Evolutionary conservation across 2,113 vertebrate genomes (phyloP).

Genomic region (Desmodus rotundus): DNA sequence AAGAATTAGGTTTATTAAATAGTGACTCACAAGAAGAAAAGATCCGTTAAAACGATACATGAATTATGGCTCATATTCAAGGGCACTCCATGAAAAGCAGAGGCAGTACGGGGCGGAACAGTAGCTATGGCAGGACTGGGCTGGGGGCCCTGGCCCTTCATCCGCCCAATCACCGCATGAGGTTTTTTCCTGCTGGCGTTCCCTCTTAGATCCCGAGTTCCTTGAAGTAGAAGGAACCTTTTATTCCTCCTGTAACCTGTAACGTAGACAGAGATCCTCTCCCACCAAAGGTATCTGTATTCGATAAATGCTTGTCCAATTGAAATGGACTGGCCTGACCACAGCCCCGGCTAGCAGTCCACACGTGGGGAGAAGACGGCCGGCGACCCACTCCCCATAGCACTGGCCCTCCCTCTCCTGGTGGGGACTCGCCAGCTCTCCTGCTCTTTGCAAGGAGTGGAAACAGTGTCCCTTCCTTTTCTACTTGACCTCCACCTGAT

Average conservation of each 20-base stretch:
- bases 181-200: not conserved
- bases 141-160: not conserved
- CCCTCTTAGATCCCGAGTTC: not conserved
- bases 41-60: not conserved
- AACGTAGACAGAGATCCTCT: not conserved
- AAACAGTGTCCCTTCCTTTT: not conserved
- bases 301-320: not conserved
- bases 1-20: not conserved
- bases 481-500: not conserved
- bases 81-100: not conserved
- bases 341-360: not conserved
- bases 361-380: not conserved
- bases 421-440: not conserved
- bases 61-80: not conserved
- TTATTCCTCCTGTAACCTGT: not conserved
- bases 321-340: not conserved
- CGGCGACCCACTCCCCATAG: fast-evolving
- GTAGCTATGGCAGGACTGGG: not conserved
- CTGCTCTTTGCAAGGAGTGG: not conserved
- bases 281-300: not conserved
- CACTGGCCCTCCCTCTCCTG: not conserved
- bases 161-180: fast-evolving
- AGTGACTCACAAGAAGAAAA: not conserved
- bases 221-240: too few species aligned
- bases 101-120: not conserved